Percentiles rank a stretch among this genome's conserved stretches.
phyloP scores from a whole-genome alignment of 2,888 invertebrate species.

The Drosophila testacea region DNA sequence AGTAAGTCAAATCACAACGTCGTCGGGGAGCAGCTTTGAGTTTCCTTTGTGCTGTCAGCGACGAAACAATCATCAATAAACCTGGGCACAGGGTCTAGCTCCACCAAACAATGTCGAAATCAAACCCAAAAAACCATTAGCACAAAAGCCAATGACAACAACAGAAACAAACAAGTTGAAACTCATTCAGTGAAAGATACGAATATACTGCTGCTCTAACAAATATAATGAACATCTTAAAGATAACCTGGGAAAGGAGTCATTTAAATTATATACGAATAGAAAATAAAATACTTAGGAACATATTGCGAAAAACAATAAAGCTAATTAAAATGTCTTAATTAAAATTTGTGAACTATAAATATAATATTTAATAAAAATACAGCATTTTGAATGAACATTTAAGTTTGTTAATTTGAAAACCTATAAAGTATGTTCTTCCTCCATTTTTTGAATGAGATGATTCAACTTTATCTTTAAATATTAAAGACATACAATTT shows the following conservation, averaged over 20 bases:
- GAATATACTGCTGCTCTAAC: conserved; percentile 1
- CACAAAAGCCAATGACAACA: conserved; percentile 43
- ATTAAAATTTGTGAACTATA: background rate
- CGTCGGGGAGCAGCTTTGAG: conserved; percentile 49
- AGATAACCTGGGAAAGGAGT: background rate
- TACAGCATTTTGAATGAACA: background rate
- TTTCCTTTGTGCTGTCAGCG: conserved; percentile 78
- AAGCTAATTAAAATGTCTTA: background rate
- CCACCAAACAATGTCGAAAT: conserved; percentile 73
- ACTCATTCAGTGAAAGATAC: background rate
- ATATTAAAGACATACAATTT: too few species aligned
- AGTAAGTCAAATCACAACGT: conserved; percentile 79
- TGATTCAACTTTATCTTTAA: too few species aligned
- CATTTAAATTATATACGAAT: too few species aligned
- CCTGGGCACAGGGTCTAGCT: conserved; percentile 37
- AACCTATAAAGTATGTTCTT: too few species aligned
- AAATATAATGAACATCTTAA: background rate
- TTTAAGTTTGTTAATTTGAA: background rate
- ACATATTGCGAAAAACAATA: background rate
- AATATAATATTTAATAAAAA: background rate
- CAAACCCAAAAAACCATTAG: conserved; percentile 39
- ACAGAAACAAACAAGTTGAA: conserved; percentile 38
- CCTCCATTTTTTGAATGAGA: too few species aligned
- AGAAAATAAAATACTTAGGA: background rate
- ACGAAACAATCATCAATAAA: conserved; percentile 73